phyloP scores from a whole-genome alignment of 1,140 invertebrate genomes.

The Charaxes varanes region DNA sequence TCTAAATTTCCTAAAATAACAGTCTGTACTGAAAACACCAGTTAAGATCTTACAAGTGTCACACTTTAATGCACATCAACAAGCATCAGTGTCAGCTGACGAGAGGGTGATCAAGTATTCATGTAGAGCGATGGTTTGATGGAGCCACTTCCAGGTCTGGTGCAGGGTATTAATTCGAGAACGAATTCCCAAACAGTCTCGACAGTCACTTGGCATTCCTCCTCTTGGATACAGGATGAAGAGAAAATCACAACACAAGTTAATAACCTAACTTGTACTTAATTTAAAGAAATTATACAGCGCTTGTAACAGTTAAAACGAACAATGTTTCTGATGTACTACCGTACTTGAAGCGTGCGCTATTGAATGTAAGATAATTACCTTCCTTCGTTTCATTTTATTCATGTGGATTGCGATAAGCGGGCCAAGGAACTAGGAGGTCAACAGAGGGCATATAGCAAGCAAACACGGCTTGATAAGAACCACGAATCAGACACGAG shows the following conservation, averaged over 20 bases:
- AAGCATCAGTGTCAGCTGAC: slow-evolving; percentile 79
- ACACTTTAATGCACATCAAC: slow-evolving; percentile 48
- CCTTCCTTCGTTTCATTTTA: slow-evolving; percentile 65
- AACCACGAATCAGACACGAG: slow-evolving; percentile 59
- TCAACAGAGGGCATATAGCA: slow-evolving; percentile 62
- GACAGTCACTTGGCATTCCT: slow-evolving; percentile 88
- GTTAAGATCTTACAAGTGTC: slow-evolving; percentile 27
- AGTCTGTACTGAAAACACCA: slow-evolving; percentile 25
- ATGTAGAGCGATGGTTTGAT: slow-evolving; percentile 90
- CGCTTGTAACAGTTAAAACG: slow-evolving; percentile 16
- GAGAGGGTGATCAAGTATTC: slow-evolving; percentile 88
- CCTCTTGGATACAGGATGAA: slow-evolving; percentile 78
- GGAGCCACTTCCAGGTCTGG: slow-evolving; percentile 94
- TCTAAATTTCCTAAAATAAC: slow-evolving; percentile 40
- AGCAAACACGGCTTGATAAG: slow-evolving; percentile 66
- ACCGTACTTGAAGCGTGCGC: slow-evolving; percentile 33
- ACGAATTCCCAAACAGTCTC: slow-evolving; percentile 89
- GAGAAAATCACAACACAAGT: slow-evolving; percentile 58
- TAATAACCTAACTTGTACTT: slow-evolving; percentile 29
- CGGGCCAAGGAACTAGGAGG: slow-evolving; percentile 58
- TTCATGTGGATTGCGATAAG: slow-evolving; percentile 66
- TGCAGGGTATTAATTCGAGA: slow-evolving; percentile 88
- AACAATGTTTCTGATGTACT: slow-evolving; percentile 19
- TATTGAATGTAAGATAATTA: slow-evolving; percentile 55
- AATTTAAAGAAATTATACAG: slow-evolving; percentile 15